Percentiles rank a stretch among this genome's conserved stretches.
Conservation (phyloP, 2,888 invertebrate species). For the Pharmacophagus antenor region DNA sequence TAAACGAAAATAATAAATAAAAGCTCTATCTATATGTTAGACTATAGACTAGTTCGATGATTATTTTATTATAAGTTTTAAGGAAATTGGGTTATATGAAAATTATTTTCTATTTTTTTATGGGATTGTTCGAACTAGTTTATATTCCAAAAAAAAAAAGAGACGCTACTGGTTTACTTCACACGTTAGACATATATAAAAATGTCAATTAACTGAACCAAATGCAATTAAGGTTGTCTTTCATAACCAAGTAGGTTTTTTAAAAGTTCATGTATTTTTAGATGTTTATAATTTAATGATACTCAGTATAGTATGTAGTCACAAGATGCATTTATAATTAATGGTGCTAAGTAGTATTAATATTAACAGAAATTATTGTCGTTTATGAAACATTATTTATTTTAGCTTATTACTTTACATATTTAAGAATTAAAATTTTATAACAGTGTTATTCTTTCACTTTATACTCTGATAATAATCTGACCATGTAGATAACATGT, state of each 20-base stretch:
- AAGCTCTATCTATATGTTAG: background rate
- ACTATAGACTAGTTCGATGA: conserved; percentile 30
- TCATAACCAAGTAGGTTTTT: background rate
- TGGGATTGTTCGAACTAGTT: conserved; percentile 28
- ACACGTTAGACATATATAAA: no score
- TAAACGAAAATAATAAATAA: background rate
- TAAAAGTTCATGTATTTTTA: conserved; percentile 5
- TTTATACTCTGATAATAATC: no score
- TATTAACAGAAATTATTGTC: background rate
- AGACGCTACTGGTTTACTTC: no score
- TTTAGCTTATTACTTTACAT: background rate
- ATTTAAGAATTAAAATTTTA: background rate
- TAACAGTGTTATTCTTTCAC: no score
- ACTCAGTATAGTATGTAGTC: conserved; percentile 67
- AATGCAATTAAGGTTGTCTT: background rate
- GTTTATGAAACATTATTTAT: conserved; percentile 16
- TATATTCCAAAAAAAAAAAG: conserved; percentile 23
- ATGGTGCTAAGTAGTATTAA: conserved; percentile 56
- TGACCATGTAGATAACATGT: no score
- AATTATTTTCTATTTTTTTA: background rate
- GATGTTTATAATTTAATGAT: conserved; percentile 43
- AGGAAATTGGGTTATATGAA: conserved; percentile 1
- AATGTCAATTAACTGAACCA: background rate
- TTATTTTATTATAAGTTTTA: background rate
- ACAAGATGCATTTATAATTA: conserved; percentile 71